Percentiles rank a stretch among this genome's conserved stretches.
phyloP scores from a whole-genome alignment of 2,888 invertebrate species.

The Colostygia pectinataria region DNA sequence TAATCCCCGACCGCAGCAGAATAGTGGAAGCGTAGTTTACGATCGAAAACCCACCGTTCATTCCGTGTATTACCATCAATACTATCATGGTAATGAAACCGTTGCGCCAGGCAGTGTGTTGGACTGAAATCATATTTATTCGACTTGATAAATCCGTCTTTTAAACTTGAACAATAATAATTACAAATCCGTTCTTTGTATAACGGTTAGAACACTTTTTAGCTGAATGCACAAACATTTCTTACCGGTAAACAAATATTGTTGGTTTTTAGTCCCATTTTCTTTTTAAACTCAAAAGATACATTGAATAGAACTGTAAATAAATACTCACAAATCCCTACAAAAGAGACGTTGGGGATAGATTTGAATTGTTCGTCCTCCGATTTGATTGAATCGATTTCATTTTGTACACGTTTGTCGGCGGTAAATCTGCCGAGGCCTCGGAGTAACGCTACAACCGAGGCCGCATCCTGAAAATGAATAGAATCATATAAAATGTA shows the following conservation, averaged over 20 bases:
- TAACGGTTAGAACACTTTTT: too few species aligned
- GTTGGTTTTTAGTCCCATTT: too few species aligned
- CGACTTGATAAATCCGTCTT: too few species aligned
- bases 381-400: constrained; percentile 49
- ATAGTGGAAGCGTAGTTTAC: constrained; percentile 48
- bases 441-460: constrained; percentile 49
- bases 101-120: constrained; percentile 48
- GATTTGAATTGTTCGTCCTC: constrained; percentile 54
- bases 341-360: constrained; percentile 50
- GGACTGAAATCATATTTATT: constrained; percentile 49
- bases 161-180: too few species aligned
- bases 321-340: constrained; percentile 52
- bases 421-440: constrained; percentile 47
- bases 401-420: constrained; percentile 49
- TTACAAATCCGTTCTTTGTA: too few species aligned
- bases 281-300: constrained; percentile 4
- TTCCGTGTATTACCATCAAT: constrained; percentile 37
- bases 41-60: constrained; percentile 46
- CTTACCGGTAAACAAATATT: too few species aligned
- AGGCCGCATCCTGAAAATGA: constrained; percentile 51
- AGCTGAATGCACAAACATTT: too few species aligned
- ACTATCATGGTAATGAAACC: constrained; percentile 41
- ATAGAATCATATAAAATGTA: constrained; percentile 1
- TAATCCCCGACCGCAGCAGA: constrained; percentile 41
- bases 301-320: constrained; percentile 3